Evolutionary conservation across 2,888 invertebrate genomes (phyloP), one percentile per base, ranked within the genome.

Genomic region (Leptopterna dolabrata): DNA sequence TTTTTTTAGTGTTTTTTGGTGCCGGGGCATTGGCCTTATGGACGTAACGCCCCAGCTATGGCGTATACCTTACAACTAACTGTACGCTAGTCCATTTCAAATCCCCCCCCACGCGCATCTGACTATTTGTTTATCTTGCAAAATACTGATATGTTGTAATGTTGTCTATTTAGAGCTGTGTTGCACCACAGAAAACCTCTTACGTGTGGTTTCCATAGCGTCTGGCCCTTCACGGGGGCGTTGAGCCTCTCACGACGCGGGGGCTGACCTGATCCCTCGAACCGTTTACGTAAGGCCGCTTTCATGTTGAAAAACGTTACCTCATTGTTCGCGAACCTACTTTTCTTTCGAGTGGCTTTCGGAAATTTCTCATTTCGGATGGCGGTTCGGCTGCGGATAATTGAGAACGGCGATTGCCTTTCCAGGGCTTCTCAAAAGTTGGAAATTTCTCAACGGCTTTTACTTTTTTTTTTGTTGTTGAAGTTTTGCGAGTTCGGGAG

Each of bases 271-370:
- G 55, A 55, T 81, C 55, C 81, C 81, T 78, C 47, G 24, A 51
- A 55, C 81, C 71, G 70, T 85, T 85, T 85, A 85, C 85, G 85
- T 85, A 85, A 85, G 71, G 27, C 85, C 55, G 45, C 85, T 85
- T 85, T 85, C 85, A 85, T 85, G 85, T 85, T 85, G 85, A 85
- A 85, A 85, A 85, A 85, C 71, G 85, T 85, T 85, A 85, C 85
- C 85, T 85, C 85, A 85, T 85, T 85, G 85, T 85, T 85, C 85
- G 76, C 73, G 85, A 85, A 85, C 85, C 85, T 85, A 85, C 85
- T 85, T 85, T 85, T 85, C 76, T 76, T 47, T 27, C 14, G 9
- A 43, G 19, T 16, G 45, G 45, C 45, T 78, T 78, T 45, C 45
- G 41, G 24, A 78, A 78, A 45, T 78, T 78, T 45, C 45, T 45